Conservation (phyloP, 2,888 invertebrate genomes). For the Sarcophaga caerulescens region DNA sequence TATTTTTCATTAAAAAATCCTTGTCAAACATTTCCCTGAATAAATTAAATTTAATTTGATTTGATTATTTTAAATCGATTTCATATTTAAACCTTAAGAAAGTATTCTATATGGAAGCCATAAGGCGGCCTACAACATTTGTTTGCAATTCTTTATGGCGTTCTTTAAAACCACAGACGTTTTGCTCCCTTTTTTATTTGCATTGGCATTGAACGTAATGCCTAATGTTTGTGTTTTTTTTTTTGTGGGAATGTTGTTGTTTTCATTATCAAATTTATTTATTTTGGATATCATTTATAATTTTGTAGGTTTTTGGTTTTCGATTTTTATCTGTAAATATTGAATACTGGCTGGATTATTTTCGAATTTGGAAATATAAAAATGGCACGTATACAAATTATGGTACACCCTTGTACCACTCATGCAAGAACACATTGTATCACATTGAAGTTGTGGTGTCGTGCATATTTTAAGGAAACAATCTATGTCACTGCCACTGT, state of each 20-base stretch:
- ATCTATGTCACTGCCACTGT: no score
- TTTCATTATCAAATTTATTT: background rate
- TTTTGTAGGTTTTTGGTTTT: constrained; percentile 1
- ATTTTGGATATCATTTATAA: background rate
- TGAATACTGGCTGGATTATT: background rate
- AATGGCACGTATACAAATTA: constrained; percentile 34
- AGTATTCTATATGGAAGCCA: background rate
- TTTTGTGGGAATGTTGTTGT: background rate
- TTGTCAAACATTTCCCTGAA: no score
- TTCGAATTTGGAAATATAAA: background rate
- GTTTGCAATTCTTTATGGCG: no score
- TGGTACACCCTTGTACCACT: background rate
- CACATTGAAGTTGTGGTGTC: background rate
- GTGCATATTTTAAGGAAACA: background rate
- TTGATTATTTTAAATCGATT: background rate
- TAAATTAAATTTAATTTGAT: no score
- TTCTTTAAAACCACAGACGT: no score
- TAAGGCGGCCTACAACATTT: no score
- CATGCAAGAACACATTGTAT: constrained; percentile 1
- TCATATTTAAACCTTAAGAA: background rate
- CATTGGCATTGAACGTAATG: no score
- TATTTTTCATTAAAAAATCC: no score
- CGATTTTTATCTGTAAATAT: background rate
- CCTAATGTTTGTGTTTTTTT: background rate
- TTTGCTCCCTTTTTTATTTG: no score